A percentile compares a stretch with the other conserved stretches of the same genome.
Evolutionary conservation across 2,888 invertebrate genomes (phyloP).

Genomic region (Tenthredo amoena): DNA sequence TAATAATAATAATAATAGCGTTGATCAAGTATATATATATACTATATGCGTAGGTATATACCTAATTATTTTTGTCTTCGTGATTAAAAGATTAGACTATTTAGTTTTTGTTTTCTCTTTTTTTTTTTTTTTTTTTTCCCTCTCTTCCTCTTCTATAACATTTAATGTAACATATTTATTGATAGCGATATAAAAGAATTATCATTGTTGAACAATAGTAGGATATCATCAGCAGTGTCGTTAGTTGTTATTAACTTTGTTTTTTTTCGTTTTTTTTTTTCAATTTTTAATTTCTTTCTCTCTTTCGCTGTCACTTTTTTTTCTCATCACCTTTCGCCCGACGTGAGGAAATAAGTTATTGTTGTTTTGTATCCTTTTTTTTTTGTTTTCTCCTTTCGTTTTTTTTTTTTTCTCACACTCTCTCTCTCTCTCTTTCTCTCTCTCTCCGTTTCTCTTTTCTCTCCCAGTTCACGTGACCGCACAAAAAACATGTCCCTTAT

Average conservation of each 20-base stretch:
- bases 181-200: background rate
- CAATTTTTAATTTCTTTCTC: background rate
- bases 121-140: background rate
- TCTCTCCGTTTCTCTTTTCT: no score
- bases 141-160: background rate
- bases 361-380: background rate
- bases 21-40: background rate
- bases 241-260: background rate
- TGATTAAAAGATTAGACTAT: conserved; percentile 2
- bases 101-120: background rate
- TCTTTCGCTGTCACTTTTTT: background rate
- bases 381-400: background rate
- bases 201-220: background rate
- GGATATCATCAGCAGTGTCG: background rate
- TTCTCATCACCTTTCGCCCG: background rate
- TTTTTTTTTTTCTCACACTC: no score
- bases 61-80: background rate
- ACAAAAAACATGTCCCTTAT: no score
- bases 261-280: background rate
- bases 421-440: no score
- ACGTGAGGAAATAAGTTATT: background rate
- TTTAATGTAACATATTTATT: background rate
- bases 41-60: background rate
- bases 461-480: no score
- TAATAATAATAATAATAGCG: background rate